Evolutionary conservation across 2,888 invertebrate genomes (phyloP).

Genomic region (Drepana falcataria): DNA sequence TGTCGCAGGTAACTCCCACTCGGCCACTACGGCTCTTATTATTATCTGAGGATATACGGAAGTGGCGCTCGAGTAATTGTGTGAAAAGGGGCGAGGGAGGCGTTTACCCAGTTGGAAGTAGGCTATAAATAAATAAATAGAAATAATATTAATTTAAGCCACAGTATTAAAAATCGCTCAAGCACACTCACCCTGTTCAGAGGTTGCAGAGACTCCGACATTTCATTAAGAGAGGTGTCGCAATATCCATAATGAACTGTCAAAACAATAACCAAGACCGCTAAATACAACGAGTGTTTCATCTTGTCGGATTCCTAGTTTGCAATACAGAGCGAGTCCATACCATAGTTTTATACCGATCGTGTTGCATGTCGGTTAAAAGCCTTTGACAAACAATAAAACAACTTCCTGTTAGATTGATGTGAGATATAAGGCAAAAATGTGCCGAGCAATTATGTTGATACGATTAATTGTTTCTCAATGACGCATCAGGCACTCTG

Average conservation of each 20-base stretch:
- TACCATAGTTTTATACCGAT: constrained; percentile 44
- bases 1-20: no score
- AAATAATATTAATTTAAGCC: no score
- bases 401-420: constrained; percentile 60
- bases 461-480: constrained; percentile 41
- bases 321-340: constrained; percentile 31
- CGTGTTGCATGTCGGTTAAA: constrained; percentile 43
- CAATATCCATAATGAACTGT: constrained; percentile 22
- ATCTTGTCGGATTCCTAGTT: constrained; percentile 49
- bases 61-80: no score
- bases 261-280: constrained; percentile 39
- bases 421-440: constrained; percentile 52
- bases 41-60: no score
- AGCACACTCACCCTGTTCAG: constrained; percentile 36
- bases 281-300: constrained; percentile 47
- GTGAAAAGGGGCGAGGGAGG: no score
- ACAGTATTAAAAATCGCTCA: no score
- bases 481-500: constrained; percentile 10
- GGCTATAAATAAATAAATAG: no score
- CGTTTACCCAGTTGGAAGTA: no score
- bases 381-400: constrained; percentile 64
- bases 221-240: constrained; percentile 3
- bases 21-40: no score
- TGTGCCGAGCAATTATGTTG: constrained; percentile 33
- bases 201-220: constrained; percentile 17